Evolutionary conservation across 2,888 invertebrate genomes (phyloP).

Genomic region (Hemistola chrysoprasaria): DNA sequence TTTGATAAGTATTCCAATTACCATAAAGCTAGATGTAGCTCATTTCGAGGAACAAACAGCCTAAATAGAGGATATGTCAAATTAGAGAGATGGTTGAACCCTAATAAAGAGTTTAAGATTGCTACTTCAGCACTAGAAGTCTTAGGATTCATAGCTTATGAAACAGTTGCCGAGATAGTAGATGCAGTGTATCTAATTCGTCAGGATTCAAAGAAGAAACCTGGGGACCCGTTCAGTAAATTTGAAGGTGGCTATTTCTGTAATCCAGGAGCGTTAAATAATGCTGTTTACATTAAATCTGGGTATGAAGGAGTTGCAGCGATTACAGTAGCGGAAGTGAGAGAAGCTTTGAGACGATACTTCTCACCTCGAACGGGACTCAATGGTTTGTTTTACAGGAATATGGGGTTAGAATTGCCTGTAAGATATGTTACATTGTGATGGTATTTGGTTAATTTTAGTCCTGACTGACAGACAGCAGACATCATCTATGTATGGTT

Average conservation of each 20-base stretch:
- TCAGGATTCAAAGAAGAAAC: slow-evolving; percentile 86
- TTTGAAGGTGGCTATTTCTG: slow-evolving; percentile 84
- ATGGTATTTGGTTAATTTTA: no score
- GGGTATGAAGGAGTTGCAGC: slow-evolving; percentile 86
- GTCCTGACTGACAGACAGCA: no score
- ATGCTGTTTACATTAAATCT: slow-evolving; percentile 78
- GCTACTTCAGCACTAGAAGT: slow-evolving; percentile 87
- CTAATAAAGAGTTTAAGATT: slow-evolving; percentile 84
- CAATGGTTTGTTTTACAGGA: slow-evolving; percentile 75
- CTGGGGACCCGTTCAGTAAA: slow-evolving; percentile 87
- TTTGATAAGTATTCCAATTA: slow-evolving; percentile 88
- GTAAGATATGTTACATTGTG: slow-evolving; percentile 59
- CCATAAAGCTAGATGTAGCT: slow-evolving; percentile 89
- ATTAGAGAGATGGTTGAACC: slow-evolving; percentile 84
- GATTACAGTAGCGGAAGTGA: slow-evolving; percentile 90
- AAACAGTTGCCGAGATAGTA: slow-evolving; percentile 94
- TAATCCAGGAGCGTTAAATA: slow-evolving; percentile 82
- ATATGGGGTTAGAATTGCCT: slow-evolving; percentile 70
- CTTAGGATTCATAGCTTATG: slow-evolving; percentile 92
- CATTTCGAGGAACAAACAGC: slow-evolving; percentile 81
- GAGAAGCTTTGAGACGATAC: slow-evolving; percentile 90
- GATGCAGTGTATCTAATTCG: slow-evolving; percentile 92
- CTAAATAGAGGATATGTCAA: slow-evolving; percentile 78
- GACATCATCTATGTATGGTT: no score
- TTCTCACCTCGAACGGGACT: slow-evolving; percentile 83